Percentiles rank a stretch among this genome's conserved stretches.
Conservation (phyloP, 2,888 invertebrate genomes). For the Papilio demoleus region DNA sequence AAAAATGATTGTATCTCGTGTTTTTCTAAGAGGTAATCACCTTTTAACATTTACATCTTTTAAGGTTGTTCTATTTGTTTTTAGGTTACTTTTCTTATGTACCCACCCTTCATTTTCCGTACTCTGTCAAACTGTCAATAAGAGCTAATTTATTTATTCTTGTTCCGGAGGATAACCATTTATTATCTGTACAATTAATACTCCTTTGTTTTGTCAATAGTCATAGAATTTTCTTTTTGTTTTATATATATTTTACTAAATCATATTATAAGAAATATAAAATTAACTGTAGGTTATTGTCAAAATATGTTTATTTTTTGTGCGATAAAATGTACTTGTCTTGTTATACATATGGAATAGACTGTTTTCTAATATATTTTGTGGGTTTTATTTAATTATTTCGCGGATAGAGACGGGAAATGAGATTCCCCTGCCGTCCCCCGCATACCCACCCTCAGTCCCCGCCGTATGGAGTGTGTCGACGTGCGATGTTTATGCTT, state of each 20-base stretch:
- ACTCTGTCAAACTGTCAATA: constrained; percentile 33
- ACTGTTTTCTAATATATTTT: constrained; percentile 5
- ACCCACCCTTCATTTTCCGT: constrained; percentile 15
- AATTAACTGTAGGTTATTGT: too few species aligned
- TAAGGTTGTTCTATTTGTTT: constrained; percentile 1
- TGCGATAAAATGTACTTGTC: too few species aligned
- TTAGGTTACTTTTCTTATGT: constrained; percentile 14
- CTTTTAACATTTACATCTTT: neutral
- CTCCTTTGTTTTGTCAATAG: neutral
- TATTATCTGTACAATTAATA: constrained; percentile 9
- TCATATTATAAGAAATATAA: too few species aligned
- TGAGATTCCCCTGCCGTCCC: constrained; percentile 28
- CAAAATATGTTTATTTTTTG: too few species aligned
- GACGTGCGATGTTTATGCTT: constrained; percentile 22
- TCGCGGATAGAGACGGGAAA: constrained; percentile 35
- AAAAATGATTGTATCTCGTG: neutral
- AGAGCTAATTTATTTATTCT: constrained; percentile 32
- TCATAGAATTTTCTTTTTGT: neutral
- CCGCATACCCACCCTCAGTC: neutral
- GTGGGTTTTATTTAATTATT: constrained; percentile 29
- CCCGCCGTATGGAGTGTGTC: constrained; percentile 7
- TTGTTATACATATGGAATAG: neutral
- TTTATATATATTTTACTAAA: too few species aligned
- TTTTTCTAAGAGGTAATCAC: neutral
- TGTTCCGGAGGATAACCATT: constrained; percentile 15